These are phyloP conservation scores for Coturnix japonica DNA, from an alignment of 2,113 vertebrate genomes.

Conservation along the genomic window DNA sequence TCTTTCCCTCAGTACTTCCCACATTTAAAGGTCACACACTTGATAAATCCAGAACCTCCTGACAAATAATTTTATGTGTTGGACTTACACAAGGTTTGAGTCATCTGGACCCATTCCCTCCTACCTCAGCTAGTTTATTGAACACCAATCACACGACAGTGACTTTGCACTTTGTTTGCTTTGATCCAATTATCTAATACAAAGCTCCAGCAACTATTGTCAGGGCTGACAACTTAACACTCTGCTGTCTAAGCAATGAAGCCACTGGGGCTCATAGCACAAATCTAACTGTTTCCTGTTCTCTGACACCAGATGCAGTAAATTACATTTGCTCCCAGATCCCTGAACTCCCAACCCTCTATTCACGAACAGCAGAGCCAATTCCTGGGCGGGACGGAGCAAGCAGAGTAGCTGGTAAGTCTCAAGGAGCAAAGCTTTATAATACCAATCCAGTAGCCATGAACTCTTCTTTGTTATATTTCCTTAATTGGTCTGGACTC, in stretches of 20 bases:
- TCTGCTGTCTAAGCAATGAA: constrained; percentile 84
- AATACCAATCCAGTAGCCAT: constrained; percentile 39
- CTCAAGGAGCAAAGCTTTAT: constrained; percentile 64
- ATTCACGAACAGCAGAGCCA: constrained; percentile 75
- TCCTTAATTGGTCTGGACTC: constrained; percentile 19
- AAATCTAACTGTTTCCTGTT: constrained; percentile 80
- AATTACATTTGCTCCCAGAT: constrained; percentile 85
- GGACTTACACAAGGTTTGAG: constrained; percentile 61
- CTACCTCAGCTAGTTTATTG: constrained; percentile 89
- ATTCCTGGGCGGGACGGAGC: constrained; percentile 78
- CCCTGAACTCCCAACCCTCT: constrained; percentile 81
- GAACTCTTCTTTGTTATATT: constrained; percentile 49
- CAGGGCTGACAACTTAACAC: constrained; percentile 66
- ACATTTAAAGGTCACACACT: constrained; percentile 22
- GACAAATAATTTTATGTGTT: constrained; percentile 62
- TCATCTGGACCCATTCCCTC: constrained; percentile 78
- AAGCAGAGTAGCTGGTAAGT: constrained; percentile 85
- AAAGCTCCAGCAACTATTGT: constrained; percentile 76
- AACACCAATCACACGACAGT: constrained; percentile 77
- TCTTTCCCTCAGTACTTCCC: not conserved
- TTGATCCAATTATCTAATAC: constrained; percentile 77
- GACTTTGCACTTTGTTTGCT: constrained; percentile 81
- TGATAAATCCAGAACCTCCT: constrained; percentile 73
- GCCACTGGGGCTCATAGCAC: constrained; percentile 54
- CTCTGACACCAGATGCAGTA: constrained; percentile 84